A percentile compares a stretch with the other conserved stretches of the same genome.
Conservation (phyloP, 1,140 invertebrate genomes). For the Antheraea pernyi region DNA sequence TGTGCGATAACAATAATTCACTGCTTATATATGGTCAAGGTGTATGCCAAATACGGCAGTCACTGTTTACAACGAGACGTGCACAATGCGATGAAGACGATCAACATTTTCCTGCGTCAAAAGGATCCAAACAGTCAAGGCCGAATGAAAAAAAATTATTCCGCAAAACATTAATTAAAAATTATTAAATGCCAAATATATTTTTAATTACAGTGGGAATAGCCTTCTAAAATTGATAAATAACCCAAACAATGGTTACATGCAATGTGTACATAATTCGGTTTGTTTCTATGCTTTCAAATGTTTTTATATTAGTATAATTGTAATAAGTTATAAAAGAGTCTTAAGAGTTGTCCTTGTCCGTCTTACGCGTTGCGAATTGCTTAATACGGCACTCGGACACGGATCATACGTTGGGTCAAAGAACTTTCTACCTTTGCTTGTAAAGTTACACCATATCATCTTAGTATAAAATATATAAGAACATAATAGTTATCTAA, state of each 20-base stretch:
- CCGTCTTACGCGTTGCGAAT: neutral
- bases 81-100: neutral
- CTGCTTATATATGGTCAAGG: conserved; percentile 15
- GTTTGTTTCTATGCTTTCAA: neutral
- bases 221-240: neutral
- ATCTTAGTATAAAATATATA: too few species aligned
- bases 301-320: neutral
- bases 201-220: neutral
- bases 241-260: too few species aligned
- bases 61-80: neutral
- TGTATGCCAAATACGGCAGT: conserved; percentile 1
- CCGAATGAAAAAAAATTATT: neutral
- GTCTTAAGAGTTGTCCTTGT: neutral
- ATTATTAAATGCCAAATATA: too few species aligned
- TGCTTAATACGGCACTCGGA: neutral
- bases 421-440: neutral
- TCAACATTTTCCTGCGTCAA: conserved; percentile 5
- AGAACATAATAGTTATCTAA: too few species aligned
- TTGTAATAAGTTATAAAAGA: neutral
- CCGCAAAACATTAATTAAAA: too few species aligned
- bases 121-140: neutral
- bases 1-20: conserved; percentile 15
- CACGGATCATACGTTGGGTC: neutral
- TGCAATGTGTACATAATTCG: too few species aligned
- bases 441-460: neutral